Conservation (phyloP, 2,888 invertebrate species). For the Nephrotoma flavescens region DNA sequence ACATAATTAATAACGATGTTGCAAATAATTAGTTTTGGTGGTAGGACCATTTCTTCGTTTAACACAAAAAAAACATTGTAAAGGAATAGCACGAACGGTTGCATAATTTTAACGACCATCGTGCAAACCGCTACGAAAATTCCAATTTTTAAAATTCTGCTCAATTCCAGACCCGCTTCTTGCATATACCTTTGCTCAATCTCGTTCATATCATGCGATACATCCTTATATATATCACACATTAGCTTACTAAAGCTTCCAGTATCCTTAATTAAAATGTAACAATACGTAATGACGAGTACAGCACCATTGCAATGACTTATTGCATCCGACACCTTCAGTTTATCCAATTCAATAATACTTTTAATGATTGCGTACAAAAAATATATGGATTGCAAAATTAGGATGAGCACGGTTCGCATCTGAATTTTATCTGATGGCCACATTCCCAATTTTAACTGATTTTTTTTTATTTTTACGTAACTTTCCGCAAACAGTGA, state of each 20-base stretch:
- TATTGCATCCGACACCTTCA: neutral
- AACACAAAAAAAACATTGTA: neutral
- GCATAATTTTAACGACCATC: neutral
- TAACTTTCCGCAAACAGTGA: neutral
- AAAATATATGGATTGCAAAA: neutral
- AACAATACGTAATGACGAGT: neutral
- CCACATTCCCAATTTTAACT: neutral
- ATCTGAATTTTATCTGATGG: neutral
- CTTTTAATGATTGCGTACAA: neutral
- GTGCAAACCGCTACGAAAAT: neutral
- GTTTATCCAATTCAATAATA: neutral
- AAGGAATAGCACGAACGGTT: neutral
- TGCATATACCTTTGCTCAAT: neutral
- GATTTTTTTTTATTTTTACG: neutral
- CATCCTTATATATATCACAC: neutral
- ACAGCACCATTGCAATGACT: neutral
- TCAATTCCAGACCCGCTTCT: neutral
- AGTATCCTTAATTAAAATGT: neutral
- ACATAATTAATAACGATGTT: neutral
- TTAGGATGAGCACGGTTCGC: neutral
- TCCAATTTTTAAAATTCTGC: neutral
- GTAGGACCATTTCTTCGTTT: neutral
- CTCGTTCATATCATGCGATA: neutral
- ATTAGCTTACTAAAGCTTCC: neutral
- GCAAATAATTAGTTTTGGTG: neutral